Evolutionary conservation across 2,888 invertebrate genomes (phyloP).

Genomic region (Trimorus sp.): DNA sequence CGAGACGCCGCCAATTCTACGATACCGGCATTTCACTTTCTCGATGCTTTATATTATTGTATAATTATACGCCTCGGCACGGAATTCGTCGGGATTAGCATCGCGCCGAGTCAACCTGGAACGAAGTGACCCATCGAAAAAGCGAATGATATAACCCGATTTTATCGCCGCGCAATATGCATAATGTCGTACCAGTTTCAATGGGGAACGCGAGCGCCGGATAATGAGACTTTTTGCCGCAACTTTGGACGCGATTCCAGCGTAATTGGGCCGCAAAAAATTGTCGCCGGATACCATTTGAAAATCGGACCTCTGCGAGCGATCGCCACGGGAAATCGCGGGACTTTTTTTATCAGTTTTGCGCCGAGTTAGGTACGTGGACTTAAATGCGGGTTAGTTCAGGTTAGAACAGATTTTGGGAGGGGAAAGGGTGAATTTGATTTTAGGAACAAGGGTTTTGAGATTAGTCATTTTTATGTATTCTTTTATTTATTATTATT

Average conservation of each 20-base stretch:
- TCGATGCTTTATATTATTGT: conserved; percentile 64
- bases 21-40: conserved; percentile 63
- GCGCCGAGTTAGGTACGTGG: conserved; percentile 16
- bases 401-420: no score
- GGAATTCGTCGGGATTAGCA: conserved; percentile 50
- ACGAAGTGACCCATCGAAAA: conserved; percentile 44
- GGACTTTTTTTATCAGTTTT: conserved; percentile 22
- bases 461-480: no score
- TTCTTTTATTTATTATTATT: no score
- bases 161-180: conserved; percentile 36
- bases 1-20: conserved; percentile 51
- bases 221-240: background rate
- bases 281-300: background rate
- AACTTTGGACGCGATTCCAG: conserved; percentile 13
- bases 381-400: conserved; percentile 7
- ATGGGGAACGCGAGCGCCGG: background rate
- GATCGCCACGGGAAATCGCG: conserved; percentile 1
- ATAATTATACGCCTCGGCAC: conserved; percentile 51
- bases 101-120: conserved; percentile 44
- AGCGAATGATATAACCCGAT: conserved; percentile 44
- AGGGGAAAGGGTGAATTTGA: no score
- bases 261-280: conserved; percentile 25
- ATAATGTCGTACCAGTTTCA: conserved; percentile 12
- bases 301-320: conserved; percentile 9
- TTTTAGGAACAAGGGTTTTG: no score